Conservation (phyloP, 2,888 invertebrate genomes). For the Rugalucina vietnamica region DNA sequence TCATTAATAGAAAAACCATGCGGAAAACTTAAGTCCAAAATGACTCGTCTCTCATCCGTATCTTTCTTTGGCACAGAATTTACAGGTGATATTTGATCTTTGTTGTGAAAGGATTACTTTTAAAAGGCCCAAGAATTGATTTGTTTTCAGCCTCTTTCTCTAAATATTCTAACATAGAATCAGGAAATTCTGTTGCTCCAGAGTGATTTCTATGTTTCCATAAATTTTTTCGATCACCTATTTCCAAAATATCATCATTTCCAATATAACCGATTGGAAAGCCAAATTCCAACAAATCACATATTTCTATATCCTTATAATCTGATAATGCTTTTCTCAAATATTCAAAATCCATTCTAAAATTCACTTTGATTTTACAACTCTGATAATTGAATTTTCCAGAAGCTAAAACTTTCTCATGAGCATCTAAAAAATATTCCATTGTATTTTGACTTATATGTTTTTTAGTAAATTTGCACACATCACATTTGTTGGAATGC, state of each 20-base stretch:
- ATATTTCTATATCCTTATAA: neutral
- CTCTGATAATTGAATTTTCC: neutral
- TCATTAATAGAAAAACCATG: neutral
- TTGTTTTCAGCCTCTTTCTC: neutral
- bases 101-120: neutral
- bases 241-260: neutral
- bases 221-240: neutral
- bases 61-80: slow-evolving; percentile 5
- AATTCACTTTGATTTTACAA: neutral
- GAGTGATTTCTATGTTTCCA: neutral
- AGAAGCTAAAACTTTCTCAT: neutral
- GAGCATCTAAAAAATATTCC: neutral
- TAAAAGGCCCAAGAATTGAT: neutral
- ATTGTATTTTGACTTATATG: no score
- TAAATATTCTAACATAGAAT: neutral
- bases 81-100: neutral
- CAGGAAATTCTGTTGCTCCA: neutral
- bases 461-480: no score
- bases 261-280: neutral
- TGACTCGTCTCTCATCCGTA: neutral
- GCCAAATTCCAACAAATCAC: neutral
- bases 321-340: neutral
- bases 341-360: neutral
- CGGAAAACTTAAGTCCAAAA: neutral
- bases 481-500: no score